These are phyloP conservation scores for Dryococelus australis DNA, from an alignment of 2,888 invertebrate species.

Conservation along the genomic window DNA sequence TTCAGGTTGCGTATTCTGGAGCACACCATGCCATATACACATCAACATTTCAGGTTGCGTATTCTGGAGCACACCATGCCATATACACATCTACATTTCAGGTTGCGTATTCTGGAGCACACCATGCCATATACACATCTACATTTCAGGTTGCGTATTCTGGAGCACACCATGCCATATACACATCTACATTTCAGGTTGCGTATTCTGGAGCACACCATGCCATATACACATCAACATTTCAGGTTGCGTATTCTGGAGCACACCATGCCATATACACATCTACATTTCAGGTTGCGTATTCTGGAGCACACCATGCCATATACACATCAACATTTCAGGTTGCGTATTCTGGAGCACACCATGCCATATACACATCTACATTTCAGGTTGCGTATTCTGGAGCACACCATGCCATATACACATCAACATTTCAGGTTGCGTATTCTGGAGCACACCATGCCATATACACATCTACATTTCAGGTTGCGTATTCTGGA, in stretches of 20 bases:
- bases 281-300: slow-evolving; percentile 78
- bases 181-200: no score
- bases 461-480: no score
- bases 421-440: no score
- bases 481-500: slow-evolving; percentile 76
- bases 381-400: slow-evolving; percentile 79
- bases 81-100: no score
- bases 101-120: slow-evolving; percentile 71
- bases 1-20: slow-evolving; percentile 76
- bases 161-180: slow-evolving; percentile 56
- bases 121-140: no score
- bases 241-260: slow-evolving; percentile 76
- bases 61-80: slow-evolving; percentile 64
- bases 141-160: slow-evolving; percentile 79
- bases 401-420: slow-evolving; percentile 56
- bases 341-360: slow-evolving; percentile 71
- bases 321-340: no score
- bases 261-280: no score
- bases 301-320: slow-evolving; percentile 64
- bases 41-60: slow-evolving; percentile 78
- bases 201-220: slow-evolving; percentile 66
- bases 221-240: no score
- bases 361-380: no score
- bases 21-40: no score
- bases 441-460: slow-evolving; percentile 66